A percentile compares a stretch with the other conserved stretches of the same genome.
These are phyloP conservation scores for Palythoa grandiflora DNA, from an alignment of 92 coral and sea anemone genomes.

Conservation along the genomic window DNA sequence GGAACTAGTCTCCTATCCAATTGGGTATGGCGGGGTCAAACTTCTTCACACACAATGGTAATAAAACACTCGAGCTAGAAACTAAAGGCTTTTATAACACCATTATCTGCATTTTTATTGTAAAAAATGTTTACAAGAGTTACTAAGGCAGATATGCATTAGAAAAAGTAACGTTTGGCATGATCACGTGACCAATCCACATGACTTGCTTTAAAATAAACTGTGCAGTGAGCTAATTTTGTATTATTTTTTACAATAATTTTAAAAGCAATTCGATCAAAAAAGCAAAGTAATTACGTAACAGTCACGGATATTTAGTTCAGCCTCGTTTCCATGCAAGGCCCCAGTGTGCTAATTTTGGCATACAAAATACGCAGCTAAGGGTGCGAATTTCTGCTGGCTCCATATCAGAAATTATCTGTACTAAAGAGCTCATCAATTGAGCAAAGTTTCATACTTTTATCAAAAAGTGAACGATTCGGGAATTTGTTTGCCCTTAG, in stretches of 20 bases:
- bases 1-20: not conserved
- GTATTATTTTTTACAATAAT: not conserved
- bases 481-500: constrained; percentile 53
- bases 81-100: not conserved
- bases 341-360: not conserved
- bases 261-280: not conserved
- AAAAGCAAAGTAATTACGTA: not conserved
- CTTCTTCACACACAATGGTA: not conserved
- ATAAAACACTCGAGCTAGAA: constrained; percentile 1
- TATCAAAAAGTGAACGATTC: constrained; percentile 70
- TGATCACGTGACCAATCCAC: constrained; percentile 26
- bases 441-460: constrained; percentile 73
- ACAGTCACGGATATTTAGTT: not conserved
- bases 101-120: not conserved
- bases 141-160: constrained; percentile 21
- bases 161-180: not conserved
- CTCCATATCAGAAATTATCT: constrained; percentile 68
- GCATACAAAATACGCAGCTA: constrained; percentile 60
- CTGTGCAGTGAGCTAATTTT: not conserved
- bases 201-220: constrained; percentile 2
- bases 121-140: constrained; percentile 6
- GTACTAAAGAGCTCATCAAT: constrained; percentile 50
- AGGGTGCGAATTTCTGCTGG: constrained; percentile 50
- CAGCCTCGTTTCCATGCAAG: constrained; percentile 21
- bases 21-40: constrained; percentile 9